phyloP scores from a whole-genome alignment of 1,140 invertebrate genomes.

The Ips typographus region DNA sequence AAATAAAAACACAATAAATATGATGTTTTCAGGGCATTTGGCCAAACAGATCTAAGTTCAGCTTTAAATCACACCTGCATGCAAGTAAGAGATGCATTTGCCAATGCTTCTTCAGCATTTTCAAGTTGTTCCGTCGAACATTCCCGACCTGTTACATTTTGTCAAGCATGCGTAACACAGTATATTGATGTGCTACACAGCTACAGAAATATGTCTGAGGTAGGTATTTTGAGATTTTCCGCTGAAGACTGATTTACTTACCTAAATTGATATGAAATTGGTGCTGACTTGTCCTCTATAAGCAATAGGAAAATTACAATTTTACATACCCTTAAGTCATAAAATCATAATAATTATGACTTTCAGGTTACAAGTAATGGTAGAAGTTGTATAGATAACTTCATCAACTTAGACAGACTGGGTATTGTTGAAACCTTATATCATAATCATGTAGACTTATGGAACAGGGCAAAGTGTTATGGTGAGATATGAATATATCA shows the following conservation, averaged over 20 bases:
- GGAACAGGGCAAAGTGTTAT: conserved; percentile 60
- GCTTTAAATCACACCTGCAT: conserved; percentile 17
- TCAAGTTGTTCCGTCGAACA: conserved; percentile 57
- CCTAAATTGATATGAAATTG: background rate
- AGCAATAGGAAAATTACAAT: too few relatives aligned
- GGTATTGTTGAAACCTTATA: conserved; percentile 57
- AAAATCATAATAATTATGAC: conserved; percentile 18
- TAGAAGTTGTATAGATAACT: conserved; percentile 56
- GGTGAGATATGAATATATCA: conserved; percentile 49
- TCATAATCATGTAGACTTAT: conserved; percentile 54
- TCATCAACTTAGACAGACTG: conserved; percentile 58
- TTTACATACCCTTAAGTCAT: too few relatives aligned
- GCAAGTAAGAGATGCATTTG: conserved; percentile 49
- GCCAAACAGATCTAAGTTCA: conserved; percentile 12
- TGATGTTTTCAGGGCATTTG: too few relatives aligned
- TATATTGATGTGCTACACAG: conserved; percentile 55
- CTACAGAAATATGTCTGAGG: conserved; percentile 54
- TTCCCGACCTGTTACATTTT: conserved; percentile 58
- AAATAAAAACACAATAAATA: too few relatives aligned
- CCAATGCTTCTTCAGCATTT: conserved; percentile 55
- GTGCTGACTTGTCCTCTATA: too few relatives aligned
- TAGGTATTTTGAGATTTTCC: conserved; percentile 34
- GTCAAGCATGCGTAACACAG: conserved; percentile 56
- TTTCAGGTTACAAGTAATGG: conserved; percentile 48
- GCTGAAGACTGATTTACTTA: background rate